Evolutionary conservation across 2,113 vertebrate species (phyloP).

Genomic region (Anarrhichthys ocellatus): DNA sequence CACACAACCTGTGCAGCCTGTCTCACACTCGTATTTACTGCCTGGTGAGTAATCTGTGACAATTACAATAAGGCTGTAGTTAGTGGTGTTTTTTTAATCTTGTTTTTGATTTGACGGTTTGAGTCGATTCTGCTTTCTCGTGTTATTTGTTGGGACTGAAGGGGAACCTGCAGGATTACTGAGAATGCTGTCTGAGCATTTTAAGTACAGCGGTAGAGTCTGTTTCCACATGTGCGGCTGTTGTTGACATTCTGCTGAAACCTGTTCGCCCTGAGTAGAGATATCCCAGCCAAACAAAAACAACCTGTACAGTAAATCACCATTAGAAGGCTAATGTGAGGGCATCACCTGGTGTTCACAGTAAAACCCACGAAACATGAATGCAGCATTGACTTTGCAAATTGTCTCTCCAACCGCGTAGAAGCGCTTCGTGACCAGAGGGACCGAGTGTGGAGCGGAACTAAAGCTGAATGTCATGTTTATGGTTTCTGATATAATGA

Average conservation of each 20-base stretch:
- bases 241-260: background rate
- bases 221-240: background rate
- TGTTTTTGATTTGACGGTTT: too few species aligned
- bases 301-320: background rate
- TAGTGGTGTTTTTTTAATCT: too few species aligned
- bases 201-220: background rate
- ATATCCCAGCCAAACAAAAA: background rate
- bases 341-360: background rate
- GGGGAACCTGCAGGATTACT: background rate
- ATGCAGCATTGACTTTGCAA: background rate
- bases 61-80: too few species aligned
- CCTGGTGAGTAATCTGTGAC: too few species aligned
- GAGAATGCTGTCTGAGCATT: background rate
- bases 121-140: background rate
- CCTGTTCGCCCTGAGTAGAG: too few species aligned
- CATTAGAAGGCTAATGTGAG: background rate
- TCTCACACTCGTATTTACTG: too few species aligned
- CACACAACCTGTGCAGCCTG: background rate
- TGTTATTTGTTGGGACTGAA: background rate
- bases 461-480: background rate
- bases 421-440: background rate
- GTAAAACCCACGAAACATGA: background rate
- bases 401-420: background rate
- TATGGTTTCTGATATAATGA: background rate
- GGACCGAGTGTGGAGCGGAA: background rate